Evolutionary conservation across 2,113 vertebrate species (phyloP).

Genomic region (Ctenomys sociabilis): DNA sequence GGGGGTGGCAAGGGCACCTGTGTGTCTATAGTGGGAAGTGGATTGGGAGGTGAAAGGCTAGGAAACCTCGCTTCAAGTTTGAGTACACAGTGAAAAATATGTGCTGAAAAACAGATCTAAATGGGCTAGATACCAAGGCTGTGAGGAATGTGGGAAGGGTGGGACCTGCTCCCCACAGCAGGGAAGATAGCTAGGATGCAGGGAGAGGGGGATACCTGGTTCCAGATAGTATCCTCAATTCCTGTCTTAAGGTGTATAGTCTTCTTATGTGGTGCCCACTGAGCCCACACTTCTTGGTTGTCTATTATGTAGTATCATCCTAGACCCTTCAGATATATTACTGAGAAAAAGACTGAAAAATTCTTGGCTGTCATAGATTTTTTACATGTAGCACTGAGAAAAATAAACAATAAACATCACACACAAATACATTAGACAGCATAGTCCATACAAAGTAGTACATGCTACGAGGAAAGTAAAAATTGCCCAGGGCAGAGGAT

Average conservation of each 20-base stretch:
- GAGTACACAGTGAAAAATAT: neutral
- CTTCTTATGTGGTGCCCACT: neutral
- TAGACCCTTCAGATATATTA: neutral
- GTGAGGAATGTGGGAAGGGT: neutral
- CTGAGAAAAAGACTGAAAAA: neutral
- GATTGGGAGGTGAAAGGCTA: neutral
- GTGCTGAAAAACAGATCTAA: neutral
- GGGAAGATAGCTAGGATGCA: neutral
- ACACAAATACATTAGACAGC: neutral
- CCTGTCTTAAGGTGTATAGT: neutral
- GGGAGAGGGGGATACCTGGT: neutral
- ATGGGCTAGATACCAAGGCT: neutral
- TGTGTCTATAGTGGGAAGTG: neutral
- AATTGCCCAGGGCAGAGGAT: neutral
- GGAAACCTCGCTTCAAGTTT: neutral
- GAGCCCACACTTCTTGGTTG: neutral
- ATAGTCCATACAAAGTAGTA: neutral
- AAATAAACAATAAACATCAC: neutral
- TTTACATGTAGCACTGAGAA: neutral
- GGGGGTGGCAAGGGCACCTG: neutral
- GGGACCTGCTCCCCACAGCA: rapidly evolving
- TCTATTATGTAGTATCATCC: neutral
- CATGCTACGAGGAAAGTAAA: neutral
- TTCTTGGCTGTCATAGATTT: neutral
- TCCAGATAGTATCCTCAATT: neutral